Evolutionary conservation across 2,797 vertebrate species (phyloP).

Genomic region (Mastacembelus armatus): DNA sequence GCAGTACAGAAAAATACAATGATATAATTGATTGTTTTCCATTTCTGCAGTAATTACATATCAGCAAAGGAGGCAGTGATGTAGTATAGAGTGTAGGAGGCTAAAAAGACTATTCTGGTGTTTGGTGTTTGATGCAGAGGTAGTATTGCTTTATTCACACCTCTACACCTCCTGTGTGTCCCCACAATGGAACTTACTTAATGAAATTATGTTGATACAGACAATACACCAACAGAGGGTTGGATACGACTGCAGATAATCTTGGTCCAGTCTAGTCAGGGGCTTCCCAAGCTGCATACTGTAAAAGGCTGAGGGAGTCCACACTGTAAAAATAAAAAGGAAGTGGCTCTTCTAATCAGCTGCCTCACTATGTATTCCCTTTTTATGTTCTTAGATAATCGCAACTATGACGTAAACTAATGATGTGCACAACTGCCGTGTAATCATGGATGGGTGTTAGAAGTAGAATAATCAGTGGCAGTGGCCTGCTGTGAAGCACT

Average conservation of each 20-base stretch:
- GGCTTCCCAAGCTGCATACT: background rate
- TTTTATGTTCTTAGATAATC: slow-evolving; percentile 3
- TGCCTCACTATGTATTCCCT: slow-evolving; percentile 5
- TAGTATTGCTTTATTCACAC: slow-evolving; percentile 13
- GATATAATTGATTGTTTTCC: slow-evolving; percentile 36
- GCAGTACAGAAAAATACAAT: slow-evolving; percentile 5
- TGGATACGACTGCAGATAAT: background rate
- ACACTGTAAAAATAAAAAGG: background rate
- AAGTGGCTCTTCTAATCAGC: slow-evolving; percentile 6
- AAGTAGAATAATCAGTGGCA: slow-evolving; percentile 13
- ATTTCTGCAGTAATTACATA: slow-evolving; percentile 30
- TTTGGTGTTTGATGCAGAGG: slow-evolving; percentile 15
- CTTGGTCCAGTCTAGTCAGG: background rate
- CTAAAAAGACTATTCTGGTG: slow-evolving; percentile 25
- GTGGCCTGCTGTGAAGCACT: slow-evolving; percentile 4
- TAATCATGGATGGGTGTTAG: slow-evolving; percentile 4
- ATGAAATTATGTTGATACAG: background rate
- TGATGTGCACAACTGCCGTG: slow-evolving; percentile 18
- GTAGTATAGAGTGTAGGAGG: slow-evolving; percentile 13
- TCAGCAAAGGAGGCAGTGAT: slow-evolving; percentile 4
- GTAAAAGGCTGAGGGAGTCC: background rate
- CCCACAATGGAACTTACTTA: background rate
- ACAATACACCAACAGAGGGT: background rate
- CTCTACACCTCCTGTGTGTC: slow-evolving; percentile 3
- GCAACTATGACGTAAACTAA: slow-evolving; percentile 14